phyloP scores from a whole-genome alignment of 2,113 vertebrate species.

The Microtus richardsoni region DNA sequence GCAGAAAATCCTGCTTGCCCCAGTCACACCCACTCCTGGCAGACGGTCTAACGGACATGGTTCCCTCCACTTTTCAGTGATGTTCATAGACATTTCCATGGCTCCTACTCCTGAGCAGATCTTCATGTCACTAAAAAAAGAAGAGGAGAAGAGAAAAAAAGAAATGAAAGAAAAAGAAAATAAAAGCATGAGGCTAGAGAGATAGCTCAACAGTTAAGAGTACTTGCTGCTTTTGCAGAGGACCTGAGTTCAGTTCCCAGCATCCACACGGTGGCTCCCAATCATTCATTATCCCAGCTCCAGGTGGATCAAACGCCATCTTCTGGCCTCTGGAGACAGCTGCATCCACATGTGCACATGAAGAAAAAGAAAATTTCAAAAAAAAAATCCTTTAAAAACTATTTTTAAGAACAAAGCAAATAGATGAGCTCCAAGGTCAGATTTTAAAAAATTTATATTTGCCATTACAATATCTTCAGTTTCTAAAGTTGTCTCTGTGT shows the following conservation, averaged over 20 bases:
- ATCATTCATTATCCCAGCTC: not conserved
- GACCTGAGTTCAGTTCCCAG: not conserved
- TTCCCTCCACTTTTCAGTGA: not conserved
- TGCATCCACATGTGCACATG: too few relatives aligned
- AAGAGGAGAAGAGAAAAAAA: not conserved
- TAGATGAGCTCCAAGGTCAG: slow-evolving; percentile 1
- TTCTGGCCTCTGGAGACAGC: not conserved
- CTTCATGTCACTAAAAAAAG: not conserved
- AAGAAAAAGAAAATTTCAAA: not conserved
- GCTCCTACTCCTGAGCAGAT: not conserved
- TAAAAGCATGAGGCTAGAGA: not conserved
- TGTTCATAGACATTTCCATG: not conserved
- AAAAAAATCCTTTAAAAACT: not conserved
- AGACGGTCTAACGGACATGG: not conserved
- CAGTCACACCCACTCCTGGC: not conserved
- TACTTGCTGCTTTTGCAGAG: not conserved
- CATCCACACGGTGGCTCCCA: not conserved
- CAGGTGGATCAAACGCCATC: not conserved
- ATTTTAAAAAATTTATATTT: not conserved
- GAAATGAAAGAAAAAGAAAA: not conserved
- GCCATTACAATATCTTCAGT: slow-evolving; percentile 6
- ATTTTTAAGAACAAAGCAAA: not conserved
- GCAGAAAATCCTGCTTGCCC: not conserved
- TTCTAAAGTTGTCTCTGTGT: too few relatives aligned
- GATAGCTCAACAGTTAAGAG: not conserved